Evolutionary conservation across 2,797 vertebrate species (phyloP).

Genomic region (Notoglanidium macrostoma): DNA sequence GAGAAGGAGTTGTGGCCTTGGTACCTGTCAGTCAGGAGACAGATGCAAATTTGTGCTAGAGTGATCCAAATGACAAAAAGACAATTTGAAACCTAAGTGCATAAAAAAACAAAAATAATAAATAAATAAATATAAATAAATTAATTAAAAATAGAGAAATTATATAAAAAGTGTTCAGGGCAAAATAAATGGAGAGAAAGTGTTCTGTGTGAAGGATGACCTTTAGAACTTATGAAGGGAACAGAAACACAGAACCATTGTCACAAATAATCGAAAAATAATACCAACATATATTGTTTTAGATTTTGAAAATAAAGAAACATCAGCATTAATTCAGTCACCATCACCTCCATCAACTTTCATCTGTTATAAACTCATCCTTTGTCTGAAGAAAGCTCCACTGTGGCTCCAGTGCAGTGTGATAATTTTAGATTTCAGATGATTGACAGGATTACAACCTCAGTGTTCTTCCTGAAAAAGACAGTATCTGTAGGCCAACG

Average conservation of each 20-base stretch:
- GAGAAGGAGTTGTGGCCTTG: background rate
- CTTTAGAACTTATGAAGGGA: background rate
- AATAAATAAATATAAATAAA: background rate
- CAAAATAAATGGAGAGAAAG: background rate
- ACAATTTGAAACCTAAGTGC: background rate
- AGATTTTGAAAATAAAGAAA: background rate
- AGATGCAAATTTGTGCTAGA: background rate
- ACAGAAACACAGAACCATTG: background rate
- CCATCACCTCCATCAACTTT: background rate
- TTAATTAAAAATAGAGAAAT: background rate
- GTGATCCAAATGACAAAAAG: background rate
- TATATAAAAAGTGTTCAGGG: background rate
- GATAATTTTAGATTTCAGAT: background rate
- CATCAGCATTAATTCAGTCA: background rate
- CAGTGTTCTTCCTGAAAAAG: background rate
- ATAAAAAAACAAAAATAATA: background rate
- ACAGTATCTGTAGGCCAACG: too few relatives aligned
- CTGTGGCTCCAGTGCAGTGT: background rate
- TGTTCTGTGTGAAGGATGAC: background rate
- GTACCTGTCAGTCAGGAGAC: background rate
- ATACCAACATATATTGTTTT: background rate
- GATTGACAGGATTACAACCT: slow-evolving; percentile 2
- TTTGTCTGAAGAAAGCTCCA: background rate
- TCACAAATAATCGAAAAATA: background rate
- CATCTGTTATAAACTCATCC: background rate